Base-by-base conservation (phyloP, 1,140 invertebrate genomes). In the Drosophila quadrilineata region DNA sequence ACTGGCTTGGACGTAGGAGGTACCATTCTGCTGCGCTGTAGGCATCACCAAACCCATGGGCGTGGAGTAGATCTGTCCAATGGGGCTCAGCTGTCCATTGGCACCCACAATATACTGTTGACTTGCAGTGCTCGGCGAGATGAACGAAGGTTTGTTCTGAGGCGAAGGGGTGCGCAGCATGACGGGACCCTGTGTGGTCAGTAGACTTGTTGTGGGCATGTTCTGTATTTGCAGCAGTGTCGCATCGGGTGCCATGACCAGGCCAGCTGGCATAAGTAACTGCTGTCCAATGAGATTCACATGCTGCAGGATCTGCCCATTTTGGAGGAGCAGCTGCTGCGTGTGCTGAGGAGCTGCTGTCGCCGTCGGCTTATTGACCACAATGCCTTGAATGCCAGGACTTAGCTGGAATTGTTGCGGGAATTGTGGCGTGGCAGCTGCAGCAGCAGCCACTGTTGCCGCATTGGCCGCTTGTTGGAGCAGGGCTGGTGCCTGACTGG, bases 201-300 rank as follows among this genome's bases (percentile, higher is more conserved):
- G 31, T 10, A 89, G 67, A 45, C 71, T 87, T 3, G 80, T 87
- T 3, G 76, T 94, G 22, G 77, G 82, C 3, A 95, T 94, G 56
- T 95, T 95, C 74, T 95, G 95, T 63, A 96, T 91, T 71, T 96
- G 95, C 2, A 95, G 88, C 12, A 95, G 90, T 0, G 94, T 92
- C 1, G 94, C 94, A 71, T 94, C 93, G 19, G 94, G 92, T 2
- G 94, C 93, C 38, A 95, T 92, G 92, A 96, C 93, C 63, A 95
- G 92, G 1, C 95, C 94, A 1, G 95, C 94, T 2, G 95, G 95
- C 38, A 96, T 93, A 40, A 96, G 94, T 72, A 96, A 94, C 75
- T 96, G 95, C 75, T 96, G 95, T 2, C 94, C 93, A 74, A 95
- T 95, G 17, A 95, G 91, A 91, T 96, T 96, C 9, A 96, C 94